A percentile compares a stretch with the other conserved stretches of the same genome.
These are phyloP conservation scores for Saguinus midas DNA, from an alignment of 2,113 vertebrate species.

Conservation along the genomic window DNA sequence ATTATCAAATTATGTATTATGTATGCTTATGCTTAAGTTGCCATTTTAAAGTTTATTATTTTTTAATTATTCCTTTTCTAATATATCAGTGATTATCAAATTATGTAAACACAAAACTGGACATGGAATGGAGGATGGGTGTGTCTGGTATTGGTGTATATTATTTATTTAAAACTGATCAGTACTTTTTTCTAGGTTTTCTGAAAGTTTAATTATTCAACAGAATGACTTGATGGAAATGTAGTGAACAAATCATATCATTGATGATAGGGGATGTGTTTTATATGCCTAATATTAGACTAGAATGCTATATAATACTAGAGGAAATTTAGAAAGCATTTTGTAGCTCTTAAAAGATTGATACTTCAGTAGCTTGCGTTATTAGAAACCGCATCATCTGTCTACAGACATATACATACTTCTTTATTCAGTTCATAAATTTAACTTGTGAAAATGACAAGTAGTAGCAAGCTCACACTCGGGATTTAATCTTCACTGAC, in stretches of 20 bases:
- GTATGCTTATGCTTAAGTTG: not conserved
- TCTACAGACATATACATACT: not conserved
- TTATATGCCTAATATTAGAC: not conserved
- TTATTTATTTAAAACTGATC: not conserved
- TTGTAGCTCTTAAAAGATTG: not conserved
- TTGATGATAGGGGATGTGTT: not conserved
- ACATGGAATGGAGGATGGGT: not conserved
- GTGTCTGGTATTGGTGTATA: not conserved
- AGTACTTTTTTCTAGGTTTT: not conserved
- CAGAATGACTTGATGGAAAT: not conserved
- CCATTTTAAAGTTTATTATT: not conserved
- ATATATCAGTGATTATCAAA: not conserved
- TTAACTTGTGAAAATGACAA: slow-evolving; percentile 48
- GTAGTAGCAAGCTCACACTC: not conserved
- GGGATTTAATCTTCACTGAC: slow-evolving; percentile 27
- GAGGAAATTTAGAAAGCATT: not conserved
- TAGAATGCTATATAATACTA: not conserved
- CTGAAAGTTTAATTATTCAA: not conserved
- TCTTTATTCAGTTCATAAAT: slow-evolving; percentile 47
- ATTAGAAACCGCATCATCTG: not conserved
- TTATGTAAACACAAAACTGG: not conserved
- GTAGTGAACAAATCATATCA: not conserved
- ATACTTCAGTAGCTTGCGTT: not conserved
- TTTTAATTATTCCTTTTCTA: not conserved
- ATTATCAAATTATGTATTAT: not conserved